phyloP scores from a whole-genome alignment of 2,113 vertebrate species.

The Emydocephalus ijimae region DNA sequence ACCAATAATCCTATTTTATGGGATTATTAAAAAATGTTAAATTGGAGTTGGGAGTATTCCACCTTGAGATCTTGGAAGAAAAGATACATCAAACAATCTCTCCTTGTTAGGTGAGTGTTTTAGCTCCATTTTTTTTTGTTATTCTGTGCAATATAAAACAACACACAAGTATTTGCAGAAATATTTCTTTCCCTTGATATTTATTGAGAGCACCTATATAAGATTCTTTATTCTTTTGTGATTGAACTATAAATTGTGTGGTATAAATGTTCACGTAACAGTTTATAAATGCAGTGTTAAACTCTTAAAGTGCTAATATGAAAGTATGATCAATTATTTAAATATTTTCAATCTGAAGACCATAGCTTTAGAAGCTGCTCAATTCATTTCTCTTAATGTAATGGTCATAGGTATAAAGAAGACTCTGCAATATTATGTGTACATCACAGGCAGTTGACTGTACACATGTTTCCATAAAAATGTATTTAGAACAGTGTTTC shows the following conservation, averaged over 20 bases:
- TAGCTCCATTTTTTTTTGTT: not conserved
- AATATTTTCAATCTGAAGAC: not conserved
- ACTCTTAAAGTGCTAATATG: not conserved
- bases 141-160: not conserved
- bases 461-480: not conserved
- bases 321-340: not conserved
- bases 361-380: not conserved
- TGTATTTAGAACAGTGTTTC: too few species aligned
- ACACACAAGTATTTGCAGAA: not conserved
- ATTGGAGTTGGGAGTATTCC: not conserved
- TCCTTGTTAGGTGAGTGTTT: not conserved
- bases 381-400: not conserved
- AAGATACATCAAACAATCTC: not conserved
- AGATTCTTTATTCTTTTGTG: not conserved
- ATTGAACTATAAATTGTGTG: not conserved
- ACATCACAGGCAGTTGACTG: not conserved
- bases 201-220: not conserved
- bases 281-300: not conserved
- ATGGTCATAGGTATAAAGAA: not conserved
- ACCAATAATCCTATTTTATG: not conserved
- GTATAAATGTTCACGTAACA: not conserved
- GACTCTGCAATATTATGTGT: not conserved
- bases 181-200: not conserved
- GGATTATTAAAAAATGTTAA: not conserved
- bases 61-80: not conserved